Conservation (phyloP, 1,140 invertebrate species). For the Mamestra configurata region DNA sequence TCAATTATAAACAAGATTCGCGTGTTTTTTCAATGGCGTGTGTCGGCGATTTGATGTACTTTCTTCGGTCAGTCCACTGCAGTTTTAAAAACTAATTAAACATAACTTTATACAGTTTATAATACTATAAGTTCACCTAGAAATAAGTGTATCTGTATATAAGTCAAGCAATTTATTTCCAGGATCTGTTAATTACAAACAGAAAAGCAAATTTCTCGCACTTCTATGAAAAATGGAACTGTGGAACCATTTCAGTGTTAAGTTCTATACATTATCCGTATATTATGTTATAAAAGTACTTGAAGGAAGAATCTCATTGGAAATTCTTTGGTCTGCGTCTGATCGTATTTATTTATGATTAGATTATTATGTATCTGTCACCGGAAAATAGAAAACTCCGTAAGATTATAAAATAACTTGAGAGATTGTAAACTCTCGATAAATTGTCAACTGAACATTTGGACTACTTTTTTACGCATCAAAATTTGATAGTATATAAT, state of each 20-base stretch:
- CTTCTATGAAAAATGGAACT: not conserved
- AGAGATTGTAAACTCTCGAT: no score
- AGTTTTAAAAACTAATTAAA: not conserved
- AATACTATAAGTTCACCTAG: not conserved
- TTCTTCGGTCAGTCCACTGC: not conserved
- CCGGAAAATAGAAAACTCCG: no score
- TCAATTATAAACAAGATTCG: not conserved
- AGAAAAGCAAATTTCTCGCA: not conserved
- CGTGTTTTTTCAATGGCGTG: not conserved
- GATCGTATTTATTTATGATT: no score
- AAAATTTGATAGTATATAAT: no score
- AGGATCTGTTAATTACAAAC: not conserved
- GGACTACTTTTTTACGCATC: no score
- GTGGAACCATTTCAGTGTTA: not conserved
- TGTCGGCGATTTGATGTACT: not conserved
- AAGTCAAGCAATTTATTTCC: slow-evolving; percentile 1
- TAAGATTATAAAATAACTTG: no score
- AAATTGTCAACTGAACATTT: no score
- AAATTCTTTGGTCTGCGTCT: no score
- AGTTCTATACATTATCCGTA: not conserved
- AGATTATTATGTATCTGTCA: no score
- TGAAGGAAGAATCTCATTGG: not conserved
- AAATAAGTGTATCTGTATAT: slow-evolving; percentile 11
- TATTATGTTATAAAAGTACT: not conserved
- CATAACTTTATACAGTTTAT: not conserved